A percentile compares a stretch with the other conserved stretches of the same genome.
Conservation (phyloP, 2,888 invertebrate species). For the Polyommatus icarus region DNA sequence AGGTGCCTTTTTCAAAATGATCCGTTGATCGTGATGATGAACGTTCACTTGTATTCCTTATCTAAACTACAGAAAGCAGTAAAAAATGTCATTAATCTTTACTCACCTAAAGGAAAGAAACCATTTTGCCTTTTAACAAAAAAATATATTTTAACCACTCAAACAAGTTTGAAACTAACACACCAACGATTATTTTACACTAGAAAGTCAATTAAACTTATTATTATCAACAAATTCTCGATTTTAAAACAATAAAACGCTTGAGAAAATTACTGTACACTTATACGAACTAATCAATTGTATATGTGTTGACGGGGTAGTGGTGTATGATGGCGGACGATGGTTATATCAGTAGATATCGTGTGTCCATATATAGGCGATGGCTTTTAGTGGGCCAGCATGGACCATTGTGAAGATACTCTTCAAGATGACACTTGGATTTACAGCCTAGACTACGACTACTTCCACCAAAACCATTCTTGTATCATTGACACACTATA, state of each 20-base stretch:
- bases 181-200: conserved; percentile 53
- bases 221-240: conserved; percentile 48
- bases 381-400: no score
- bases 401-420: no score
- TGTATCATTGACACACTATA: neutral
- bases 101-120: conserved; percentile 52
- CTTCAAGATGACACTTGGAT: no score
- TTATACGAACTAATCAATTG: conserved; percentile 53
- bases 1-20: no score
- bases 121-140: conserved; percentile 52
- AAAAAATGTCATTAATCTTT: conserved; percentile 43
- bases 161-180: conserved; percentile 52
- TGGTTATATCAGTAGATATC: no score
- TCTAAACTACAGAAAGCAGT: conserved; percentile 46
- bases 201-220: conserved; percentile 51
- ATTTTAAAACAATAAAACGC: conserved; percentile 50
- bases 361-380: no score
- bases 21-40: conserved; percentile 3
- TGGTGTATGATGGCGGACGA: no score
- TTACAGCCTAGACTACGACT: no score
- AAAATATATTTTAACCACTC: conserved; percentile 42
- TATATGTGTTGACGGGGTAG: no score
- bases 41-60: conserved; percentile 48
- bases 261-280: conserved; percentile 47
- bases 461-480: no score